These are phyloP conservation scores for Turdus rufiventris DNA, from an alignment of 2,113 vertebrate genomes.

Conservation along the genomic window DNA sequence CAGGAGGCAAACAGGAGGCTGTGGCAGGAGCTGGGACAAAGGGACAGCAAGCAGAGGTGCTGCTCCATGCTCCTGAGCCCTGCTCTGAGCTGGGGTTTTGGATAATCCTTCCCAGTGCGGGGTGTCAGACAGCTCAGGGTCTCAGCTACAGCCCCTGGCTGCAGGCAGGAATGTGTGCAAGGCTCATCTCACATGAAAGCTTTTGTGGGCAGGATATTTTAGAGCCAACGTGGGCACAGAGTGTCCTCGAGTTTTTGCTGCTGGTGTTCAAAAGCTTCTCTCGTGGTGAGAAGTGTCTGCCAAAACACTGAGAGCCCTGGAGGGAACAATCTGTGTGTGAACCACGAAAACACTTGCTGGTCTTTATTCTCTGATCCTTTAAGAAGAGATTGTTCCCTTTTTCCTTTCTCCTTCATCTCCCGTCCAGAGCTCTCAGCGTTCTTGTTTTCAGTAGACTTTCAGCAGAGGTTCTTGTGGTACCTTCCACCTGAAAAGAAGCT, in stretches of 20 bases:
- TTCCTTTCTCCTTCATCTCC: background rate
- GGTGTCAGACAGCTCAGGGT: background rate
- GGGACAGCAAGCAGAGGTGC: background rate
- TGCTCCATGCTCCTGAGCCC: accelerated
- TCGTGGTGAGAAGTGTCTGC: conserved; percentile 1
- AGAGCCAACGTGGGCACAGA: background rate
- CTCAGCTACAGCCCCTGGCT: background rate
- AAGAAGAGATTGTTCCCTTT: background rate
- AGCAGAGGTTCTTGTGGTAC: background rate
- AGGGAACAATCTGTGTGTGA: background rate
- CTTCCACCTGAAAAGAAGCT: background rate
- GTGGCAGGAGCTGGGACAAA: background rate
- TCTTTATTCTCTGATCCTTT: background rate
- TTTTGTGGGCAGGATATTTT: conserved; percentile 16
- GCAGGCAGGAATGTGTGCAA: background rate
- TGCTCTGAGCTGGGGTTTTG: background rate
- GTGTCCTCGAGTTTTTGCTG: background rate
- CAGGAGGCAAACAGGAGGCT: background rate
- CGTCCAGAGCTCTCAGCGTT: background rate
- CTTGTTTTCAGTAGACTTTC: background rate
- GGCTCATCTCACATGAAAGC: background rate
- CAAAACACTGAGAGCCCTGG: conserved; percentile 8
- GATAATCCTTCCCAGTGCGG: background rate
- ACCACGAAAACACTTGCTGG: background rate
- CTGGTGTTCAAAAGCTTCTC: background rate